Evolutionary conservation across 2,888 invertebrate species (phyloP), one percentile per base, ranked within the genome.

Genomic region (Graphium colonna): DNA sequence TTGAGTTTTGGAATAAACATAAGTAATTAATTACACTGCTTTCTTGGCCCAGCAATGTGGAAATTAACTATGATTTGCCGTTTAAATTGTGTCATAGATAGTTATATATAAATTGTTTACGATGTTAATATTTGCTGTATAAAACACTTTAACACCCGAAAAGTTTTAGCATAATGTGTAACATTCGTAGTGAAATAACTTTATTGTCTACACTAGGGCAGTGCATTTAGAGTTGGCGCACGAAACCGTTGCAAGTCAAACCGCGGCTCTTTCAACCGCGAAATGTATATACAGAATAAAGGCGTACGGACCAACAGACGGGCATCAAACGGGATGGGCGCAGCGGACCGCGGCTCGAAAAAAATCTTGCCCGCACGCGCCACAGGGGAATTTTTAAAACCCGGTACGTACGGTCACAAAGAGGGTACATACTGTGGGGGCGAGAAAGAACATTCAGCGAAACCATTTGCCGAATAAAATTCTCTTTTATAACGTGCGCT

Each of bases 391-490:
- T 58, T 62, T 63, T 61, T 54, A 57, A 60, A 60, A 31, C 1
- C 10, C 31, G 4, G 36, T 36, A 36, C 52, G 56, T 55, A 58
- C 49, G 56, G 46, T 56, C 54, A 63, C 60, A 62, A 64, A 64
- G 60, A 57, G 57, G 59, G 57, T 51, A 57, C 57, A 57, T 55
- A 55, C 51, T 49, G 42, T 31, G 36, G 60, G 55, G 57, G 60
- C 55, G 53, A 58, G 56, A 55, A 51, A 56, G 57, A 59, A 58
- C 60, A 61, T 65, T 65, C 60, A 62, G 62, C 55, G 46, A 51
- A 51, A 57, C 62, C 60, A 63, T 65, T 65, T 64, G 58, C 56
- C 59, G 61, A 63, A 67, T 63, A 64, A 66, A 65, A 62, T 60
- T 61, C 58, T 55, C 58, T 56, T 60, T 59, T 61, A 62, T 60